Conservation (phyloP, 2,113 vertebrate genomes). For the Bucco capensis region DNA sequence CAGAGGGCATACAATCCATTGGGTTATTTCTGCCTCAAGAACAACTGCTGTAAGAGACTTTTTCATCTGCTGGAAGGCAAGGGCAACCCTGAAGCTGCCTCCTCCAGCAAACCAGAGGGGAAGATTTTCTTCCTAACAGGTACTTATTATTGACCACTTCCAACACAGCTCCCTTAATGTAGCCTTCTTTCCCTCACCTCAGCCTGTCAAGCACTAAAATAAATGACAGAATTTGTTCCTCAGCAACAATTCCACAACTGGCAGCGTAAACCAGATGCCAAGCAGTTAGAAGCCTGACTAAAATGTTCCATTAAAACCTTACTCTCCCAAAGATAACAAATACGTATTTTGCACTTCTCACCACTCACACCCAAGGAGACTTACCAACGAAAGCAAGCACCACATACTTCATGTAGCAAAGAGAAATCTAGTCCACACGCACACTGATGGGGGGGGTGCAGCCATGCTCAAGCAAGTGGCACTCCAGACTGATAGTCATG, state of each 20-base stretch:
- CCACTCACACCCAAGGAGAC: rapidly evolving
- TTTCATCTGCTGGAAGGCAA: neutral
- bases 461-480: neutral
- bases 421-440: neutral
- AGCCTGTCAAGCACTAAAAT: neutral
- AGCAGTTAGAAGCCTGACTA: neutral
- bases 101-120: neutral
- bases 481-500: neutral
- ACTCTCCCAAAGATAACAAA: neutral
- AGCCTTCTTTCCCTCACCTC: neutral
- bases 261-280: neutral
- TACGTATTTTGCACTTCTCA: neutral
- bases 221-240: neutral
- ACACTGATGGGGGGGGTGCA: neutral
- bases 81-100: neutral
- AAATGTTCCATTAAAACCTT: neutral
- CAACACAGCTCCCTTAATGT: neutral
- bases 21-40: neutral
- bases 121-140: neutral
- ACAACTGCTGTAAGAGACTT: neutral
- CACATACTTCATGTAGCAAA: rapidly evolving
- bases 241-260: neutral
- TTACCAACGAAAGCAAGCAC: neutral
- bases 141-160: neutral
- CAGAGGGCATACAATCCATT: neutral